These are phyloP conservation scores for Enteromius trimaculatus DNA, from an alignment of 2,797 vertebrate genomes.

Conservation along the genomic window DNA sequence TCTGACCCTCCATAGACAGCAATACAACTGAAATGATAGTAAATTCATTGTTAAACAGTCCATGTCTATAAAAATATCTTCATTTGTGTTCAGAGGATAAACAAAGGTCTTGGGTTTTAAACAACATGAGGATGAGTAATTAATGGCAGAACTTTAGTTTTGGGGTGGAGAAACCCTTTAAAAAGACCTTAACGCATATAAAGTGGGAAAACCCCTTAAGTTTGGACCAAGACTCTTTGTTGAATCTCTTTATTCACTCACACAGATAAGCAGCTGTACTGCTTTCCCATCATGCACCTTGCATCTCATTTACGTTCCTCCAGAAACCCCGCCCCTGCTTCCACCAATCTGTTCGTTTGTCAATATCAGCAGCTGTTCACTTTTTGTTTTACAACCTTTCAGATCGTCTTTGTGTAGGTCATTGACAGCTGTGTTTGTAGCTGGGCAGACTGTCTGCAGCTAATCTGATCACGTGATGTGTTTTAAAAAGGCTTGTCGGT, in stretches of 20 bases:
- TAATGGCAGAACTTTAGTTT: no score
- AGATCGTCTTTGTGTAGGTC: not conserved
- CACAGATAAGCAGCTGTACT: not conserved
- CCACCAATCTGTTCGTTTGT: constrained; percentile 26
- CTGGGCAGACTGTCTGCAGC: not conserved
- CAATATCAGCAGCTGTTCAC: constrained; percentile 53
- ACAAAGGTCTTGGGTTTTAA: no score
- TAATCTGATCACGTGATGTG: not conserved
- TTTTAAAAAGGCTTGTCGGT: constrained; percentile 10
- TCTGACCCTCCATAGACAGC: no score
- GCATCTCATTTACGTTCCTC: not conserved
- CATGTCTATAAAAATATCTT: no score
- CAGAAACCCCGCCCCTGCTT: constrained; percentile 2
- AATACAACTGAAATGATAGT: no score
- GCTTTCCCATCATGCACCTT: constrained; percentile 13
- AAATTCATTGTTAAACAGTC: no score
- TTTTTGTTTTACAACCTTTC: constrained; percentile 44
- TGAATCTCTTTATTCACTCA: not conserved
- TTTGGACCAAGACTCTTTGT: not conserved
- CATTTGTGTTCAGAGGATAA: no score
- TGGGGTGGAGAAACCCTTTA: no score
- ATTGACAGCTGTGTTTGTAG: constrained; percentile 33
- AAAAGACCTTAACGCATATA: not conserved
- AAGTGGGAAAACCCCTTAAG: not conserved
- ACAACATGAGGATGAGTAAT: no score